These are phyloP conservation scores for Ennomos fuscantarius DNA, from an alignment of 2,888 invertebrate genomes.

Conservation along the genomic window DNA sequence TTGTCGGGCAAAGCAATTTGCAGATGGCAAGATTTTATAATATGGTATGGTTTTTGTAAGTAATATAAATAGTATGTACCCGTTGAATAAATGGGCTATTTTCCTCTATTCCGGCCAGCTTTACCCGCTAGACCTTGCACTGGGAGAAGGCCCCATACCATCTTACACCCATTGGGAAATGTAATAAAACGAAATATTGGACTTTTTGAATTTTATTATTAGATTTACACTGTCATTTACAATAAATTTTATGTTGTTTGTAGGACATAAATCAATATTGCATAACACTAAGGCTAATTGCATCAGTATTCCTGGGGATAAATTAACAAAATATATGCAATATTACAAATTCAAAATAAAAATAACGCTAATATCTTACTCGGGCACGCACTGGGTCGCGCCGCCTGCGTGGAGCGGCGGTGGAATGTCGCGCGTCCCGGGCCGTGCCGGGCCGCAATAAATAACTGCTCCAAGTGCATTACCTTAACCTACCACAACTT, in stretches of 20 bases:
- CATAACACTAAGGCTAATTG: constrained; percentile 85
- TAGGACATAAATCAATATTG: constrained; percentile 85
- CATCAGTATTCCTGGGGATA: constrained; percentile 84
- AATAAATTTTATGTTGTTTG: constrained; percentile 85
- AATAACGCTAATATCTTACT: constrained; percentile 85
- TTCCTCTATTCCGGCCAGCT: too few species aligned
- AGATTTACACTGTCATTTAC: constrained; percentile 86
- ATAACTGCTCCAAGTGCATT: constrained; percentile 71
- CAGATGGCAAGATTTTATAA: too few species aligned
- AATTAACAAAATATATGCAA: constrained; percentile 85
- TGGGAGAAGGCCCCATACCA: too few species aligned
- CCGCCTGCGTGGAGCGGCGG: not conserved
- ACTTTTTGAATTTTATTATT: constrained; percentile 85
- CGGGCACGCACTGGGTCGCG: constrained; percentile 73
- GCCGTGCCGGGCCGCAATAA: constrained; percentile 56
- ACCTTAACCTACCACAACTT: constrained; percentile 80
- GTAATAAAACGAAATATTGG: constrained; percentile 70
- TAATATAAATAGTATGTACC: too few species aligned
- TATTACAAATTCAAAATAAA: constrained; percentile 83
- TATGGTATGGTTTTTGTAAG: too few species aligned
- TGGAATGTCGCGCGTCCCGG: constrained; percentile 69
- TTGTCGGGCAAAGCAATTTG: too few species aligned
- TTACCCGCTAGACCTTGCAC: too few species aligned
- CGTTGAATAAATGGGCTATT: too few species aligned
- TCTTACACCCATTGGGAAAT: too few species aligned